Evolutionary conservation across 1,140 invertebrate genomes (phyloP).

Genomic region (Monomorium pharaonis): DNA sequence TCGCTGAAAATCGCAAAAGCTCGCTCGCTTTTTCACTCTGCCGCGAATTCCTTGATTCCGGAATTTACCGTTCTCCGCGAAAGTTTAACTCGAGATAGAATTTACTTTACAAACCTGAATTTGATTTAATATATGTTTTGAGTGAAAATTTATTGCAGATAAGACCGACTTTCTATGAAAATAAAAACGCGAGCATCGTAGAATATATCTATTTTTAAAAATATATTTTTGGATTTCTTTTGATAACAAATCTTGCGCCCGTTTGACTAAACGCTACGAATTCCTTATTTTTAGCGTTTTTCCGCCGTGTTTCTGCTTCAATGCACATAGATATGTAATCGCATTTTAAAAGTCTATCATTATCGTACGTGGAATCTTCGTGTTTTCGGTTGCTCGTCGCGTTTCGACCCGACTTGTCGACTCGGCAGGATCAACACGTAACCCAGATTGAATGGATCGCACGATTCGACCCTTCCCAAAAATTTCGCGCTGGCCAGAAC

Average conservation of each 20-base stretch:
- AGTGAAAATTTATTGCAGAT: background rate
- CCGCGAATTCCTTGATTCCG: background rate
- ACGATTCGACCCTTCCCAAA: constrained; percentile 23
- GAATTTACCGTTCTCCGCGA: background rate
- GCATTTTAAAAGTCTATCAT: constrained; percentile 29
- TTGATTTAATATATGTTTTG: background rate
- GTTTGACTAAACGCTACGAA: background rate
- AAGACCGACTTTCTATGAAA: background rate
- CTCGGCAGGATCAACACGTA: constrained; percentile 28
- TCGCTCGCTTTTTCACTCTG: background rate
- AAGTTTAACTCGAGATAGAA: constrained; percentile 2
- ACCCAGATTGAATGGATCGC: constrained; percentile 49
- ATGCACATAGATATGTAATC: background rate
- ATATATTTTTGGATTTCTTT: background rate
- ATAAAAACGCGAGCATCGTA: background rate
- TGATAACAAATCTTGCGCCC: background rate
- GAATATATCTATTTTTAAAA: background rate
- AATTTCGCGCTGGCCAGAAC: constrained; percentile 52
- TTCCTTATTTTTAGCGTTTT: background rate
- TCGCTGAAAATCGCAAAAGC: constrained; percentile 14
- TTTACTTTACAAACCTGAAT: background rate
- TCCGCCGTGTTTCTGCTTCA: background rate
- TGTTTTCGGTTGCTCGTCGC: constrained; percentile 5
- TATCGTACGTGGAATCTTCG: background rate
- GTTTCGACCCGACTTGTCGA: background rate